phyloP scores from a whole-genome alignment of 2,113 vertebrate genomes.

The Macquaria ambigua region DNA sequence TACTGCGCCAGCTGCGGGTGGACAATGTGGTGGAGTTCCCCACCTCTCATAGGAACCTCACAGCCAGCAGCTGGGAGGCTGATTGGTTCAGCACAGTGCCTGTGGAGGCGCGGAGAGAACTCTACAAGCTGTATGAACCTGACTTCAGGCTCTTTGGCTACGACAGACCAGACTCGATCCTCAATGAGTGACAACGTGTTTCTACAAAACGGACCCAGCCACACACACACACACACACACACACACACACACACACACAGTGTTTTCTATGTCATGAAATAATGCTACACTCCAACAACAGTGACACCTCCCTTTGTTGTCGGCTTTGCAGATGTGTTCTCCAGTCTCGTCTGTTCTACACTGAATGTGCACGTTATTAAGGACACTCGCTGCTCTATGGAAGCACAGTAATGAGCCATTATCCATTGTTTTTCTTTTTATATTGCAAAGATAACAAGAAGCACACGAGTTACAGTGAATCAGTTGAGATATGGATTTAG shows the following conservation, averaged over 20 bases:
- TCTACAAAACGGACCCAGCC: background rate
- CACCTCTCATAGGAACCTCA: slow-evolving; percentile 90
- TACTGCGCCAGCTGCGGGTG: slow-evolving; percentile 91
- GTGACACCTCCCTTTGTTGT: slow-evolving; percentile 30
- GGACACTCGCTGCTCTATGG: slow-evolving; percentile 18
- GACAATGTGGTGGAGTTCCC: slow-evolving; percentile 94
- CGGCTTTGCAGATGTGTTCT: slow-evolving; percentile 27
- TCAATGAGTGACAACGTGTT: slow-evolving; percentile 85
- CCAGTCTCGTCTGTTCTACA: slow-evolving; percentile 12
- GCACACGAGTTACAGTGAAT: slow-evolving; percentile 24
- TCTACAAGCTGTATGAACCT: slow-evolving; percentile 95
- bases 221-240: too few species aligned
- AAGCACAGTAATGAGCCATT: slow-evolving; percentile 49
- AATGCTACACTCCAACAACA: slow-evolving; percentile 22
- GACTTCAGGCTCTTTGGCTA: slow-evolving; percentile 98
- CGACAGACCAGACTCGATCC: slow-evolving; percentile 91
- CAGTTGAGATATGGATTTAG: background rate
- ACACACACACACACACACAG: background rate
- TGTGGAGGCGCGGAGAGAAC: slow-evolving; percentile 87
- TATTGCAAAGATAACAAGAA: slow-evolving; percentile 37
- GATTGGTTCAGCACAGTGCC: slow-evolving; percentile 94
- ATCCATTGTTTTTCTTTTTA: background rate
- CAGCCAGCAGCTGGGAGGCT: slow-evolving; percentile 92
- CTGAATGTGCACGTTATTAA: slow-evolving; percentile 29
- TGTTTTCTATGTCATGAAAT: background rate